Conservation (phyloP, 2,888 invertebrate species). For the Apotomis betuletana region DNA sequence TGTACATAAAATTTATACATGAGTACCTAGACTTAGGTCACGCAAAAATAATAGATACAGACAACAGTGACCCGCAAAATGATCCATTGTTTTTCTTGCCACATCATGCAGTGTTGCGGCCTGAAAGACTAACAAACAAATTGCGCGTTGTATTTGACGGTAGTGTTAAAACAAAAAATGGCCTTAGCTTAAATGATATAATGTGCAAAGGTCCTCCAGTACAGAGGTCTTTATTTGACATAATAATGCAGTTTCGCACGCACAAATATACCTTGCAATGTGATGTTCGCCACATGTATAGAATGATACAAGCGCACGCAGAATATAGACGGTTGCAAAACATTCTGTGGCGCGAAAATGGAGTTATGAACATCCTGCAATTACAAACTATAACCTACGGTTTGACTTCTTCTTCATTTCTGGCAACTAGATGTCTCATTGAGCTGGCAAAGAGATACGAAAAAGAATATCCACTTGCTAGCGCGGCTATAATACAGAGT, state of each 20-base stretch:
- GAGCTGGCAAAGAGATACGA: no score
- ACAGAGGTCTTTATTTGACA: no score
- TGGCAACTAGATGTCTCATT: no score
- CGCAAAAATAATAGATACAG: constrained; percentile 17
- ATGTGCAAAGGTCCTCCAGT: constrained; percentile 29
- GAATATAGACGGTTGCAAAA: constrained; percentile 2
- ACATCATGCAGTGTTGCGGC: constrained; percentile 21
- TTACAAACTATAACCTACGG: background rate
- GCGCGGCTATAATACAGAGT: no score
- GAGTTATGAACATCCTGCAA: constrained; percentile 2
- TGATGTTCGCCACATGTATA: background rate
- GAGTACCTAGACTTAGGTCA: constrained; percentile 20
- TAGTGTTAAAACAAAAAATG: background rate
- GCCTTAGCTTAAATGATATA: background rate
- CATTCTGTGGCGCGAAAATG: background rate
- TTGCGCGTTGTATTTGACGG: constrained; percentile 16
- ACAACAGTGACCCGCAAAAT: constrained; percentile 24
- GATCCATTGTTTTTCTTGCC: constrained; percentile 15
- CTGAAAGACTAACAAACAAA: constrained; percentile 13
- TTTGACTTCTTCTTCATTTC: no score
- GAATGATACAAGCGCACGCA: constrained; percentile 8
- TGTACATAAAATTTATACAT: no score
- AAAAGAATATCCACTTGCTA: no score
- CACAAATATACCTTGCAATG: no score
- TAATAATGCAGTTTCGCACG: no score